A percentile compares a stretch with the other conserved stretches of the same genome.
phyloP scores from a whole-genome alignment of 2,888 invertebrate species.

The Neoaliturus tenellus region DNA sequence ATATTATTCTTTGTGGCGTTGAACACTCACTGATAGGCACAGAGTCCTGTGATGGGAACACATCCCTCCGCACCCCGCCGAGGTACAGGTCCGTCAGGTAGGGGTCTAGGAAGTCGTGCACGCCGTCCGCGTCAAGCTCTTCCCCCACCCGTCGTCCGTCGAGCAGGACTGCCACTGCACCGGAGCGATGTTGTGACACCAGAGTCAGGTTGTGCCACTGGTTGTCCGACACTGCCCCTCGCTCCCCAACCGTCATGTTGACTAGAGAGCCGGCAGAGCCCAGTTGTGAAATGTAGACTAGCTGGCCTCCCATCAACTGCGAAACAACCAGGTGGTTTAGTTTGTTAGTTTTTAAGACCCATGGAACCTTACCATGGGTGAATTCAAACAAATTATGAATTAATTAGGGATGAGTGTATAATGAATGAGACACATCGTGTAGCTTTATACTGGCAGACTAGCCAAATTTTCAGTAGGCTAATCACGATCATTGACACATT shows the following conservation, averaged over 20 bases:
- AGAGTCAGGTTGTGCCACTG: slow-evolving; percentile 93
- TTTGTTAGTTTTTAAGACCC: too few relatives aligned
- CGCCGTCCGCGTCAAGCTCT: slow-evolving; percentile 89
- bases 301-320: slow-evolving; percentile 82
- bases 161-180: slow-evolving; percentile 81
- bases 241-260: slow-evolving; percentile 86
- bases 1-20: too few relatives aligned
- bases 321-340: slow-evolving; percentile 62
- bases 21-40: slow-evolving; percentile 62
- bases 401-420: too few relatives aligned
- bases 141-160: slow-evolving; percentile 86
- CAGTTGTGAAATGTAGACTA: slow-evolving; percentile 88
- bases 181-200: slow-evolving; percentile 80
- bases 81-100: slow-evolving; percentile 88
- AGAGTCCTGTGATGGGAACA: slow-evolving; percentile 75
- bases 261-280: slow-evolving; percentile 79
- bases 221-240: slow-evolving; percentile 83
- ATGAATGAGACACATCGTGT: too few relatives aligned
- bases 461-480: too few relatives aligned
- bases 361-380: too few relatives aligned
- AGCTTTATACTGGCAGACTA: too few relatives aligned
- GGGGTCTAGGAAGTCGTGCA: slow-evolving; percentile 95
- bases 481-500: too few relatives aligned
- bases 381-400: too few relatives aligned
- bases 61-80: slow-evolving; percentile 84